These are phyloP conservation scores for Chrysaora quinquecirrha DNA, from an alignment of 30 jellyfish, hydroid and myxozoan species.

Conservation along the genomic window DNA sequence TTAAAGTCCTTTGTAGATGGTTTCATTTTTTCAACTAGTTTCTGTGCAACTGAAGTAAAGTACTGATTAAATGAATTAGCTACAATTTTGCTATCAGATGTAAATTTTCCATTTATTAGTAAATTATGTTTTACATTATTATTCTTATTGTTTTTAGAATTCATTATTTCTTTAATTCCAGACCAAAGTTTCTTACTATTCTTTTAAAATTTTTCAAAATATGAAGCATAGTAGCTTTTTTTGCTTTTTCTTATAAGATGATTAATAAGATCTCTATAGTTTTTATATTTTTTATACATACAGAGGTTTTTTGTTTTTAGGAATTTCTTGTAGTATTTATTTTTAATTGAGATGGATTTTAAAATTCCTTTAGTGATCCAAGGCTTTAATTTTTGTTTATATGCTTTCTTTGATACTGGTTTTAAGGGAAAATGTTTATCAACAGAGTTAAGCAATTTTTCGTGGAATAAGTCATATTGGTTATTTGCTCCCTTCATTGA, in stretches of 20 bases:
- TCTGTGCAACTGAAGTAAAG: no score
- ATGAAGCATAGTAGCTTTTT: conserved; percentile 9
- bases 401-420: neutral
- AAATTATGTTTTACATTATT: no score
- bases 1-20: conserved; percentile 6
- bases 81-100: no score
- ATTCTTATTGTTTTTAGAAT: no score
- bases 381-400: conserved; percentile 17
- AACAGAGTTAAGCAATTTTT: neutral
- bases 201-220: neutral
- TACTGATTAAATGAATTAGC: conserved; percentile 4
- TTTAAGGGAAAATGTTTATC: conserved; percentile 15
- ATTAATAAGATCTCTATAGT: conserved; percentile 33
- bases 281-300: conserved; percentile 36
- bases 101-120: no score
- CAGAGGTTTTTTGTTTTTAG: conserved; percentile 27
- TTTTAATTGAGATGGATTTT: conserved; percentile 55
- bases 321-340: conserved; percentile 25
- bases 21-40: neutral
- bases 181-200: conserved; percentile 15
- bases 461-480: conserved; percentile 37
- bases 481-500: conserved; percentile 27
- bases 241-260: conserved; percentile 46
- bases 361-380: conserved; percentile 31
- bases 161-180: conserved; percentile 5